These are phyloP conservation scores for Trissolcus basalis DNA, from an alignment of 1,140 invertebrate species.

Conservation along the genomic window DNA sequence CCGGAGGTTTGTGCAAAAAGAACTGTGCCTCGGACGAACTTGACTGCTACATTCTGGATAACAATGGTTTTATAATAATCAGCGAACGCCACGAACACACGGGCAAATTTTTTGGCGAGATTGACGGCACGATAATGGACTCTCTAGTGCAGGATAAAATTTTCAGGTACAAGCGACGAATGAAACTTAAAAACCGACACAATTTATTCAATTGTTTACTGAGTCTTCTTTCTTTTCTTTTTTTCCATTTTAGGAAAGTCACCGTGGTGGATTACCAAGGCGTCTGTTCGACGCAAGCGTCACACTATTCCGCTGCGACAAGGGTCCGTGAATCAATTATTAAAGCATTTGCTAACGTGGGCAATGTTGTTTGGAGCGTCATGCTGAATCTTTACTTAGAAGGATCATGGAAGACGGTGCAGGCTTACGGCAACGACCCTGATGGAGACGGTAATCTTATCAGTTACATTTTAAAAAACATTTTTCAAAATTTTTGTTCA, in stretches of 20 bases:
- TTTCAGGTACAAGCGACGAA: slow-evolving; percentile 78
- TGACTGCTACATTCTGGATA: slow-evolving; percentile 94
- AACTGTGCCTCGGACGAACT: slow-evolving; percentile 90
- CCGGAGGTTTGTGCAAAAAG: slow-evolving; percentile 83
- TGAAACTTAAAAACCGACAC: background rate
- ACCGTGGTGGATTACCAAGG: slow-evolving; percentile 93
- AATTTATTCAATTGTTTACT: slow-evolving; percentile 3
- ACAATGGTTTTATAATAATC: slow-evolving; percentile 95
- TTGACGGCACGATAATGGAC: slow-evolving; percentile 96
- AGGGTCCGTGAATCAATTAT: slow-evolving; percentile 70
- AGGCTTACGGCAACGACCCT: slow-evolving; percentile 66
- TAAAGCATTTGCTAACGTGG: slow-evolving; percentile 56
- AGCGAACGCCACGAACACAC: slow-evolving; percentile 90
- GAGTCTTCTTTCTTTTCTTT: too few relatives aligned
- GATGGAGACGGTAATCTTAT: slow-evolving; percentile 72
- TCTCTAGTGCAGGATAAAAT: slow-evolving; percentile 92
- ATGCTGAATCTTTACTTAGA: slow-evolving; percentile 68
- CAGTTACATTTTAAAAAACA: background rate
- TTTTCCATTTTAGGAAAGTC: slow-evolving; percentile 79
- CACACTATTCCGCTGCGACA: slow-evolving; percentile 81
- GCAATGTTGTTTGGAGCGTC: slow-evolving; percentile 69
- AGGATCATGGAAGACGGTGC: slow-evolving; percentile 68
- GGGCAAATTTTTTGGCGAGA: slow-evolving; percentile 92
- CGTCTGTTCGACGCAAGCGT: slow-evolving; percentile 86
- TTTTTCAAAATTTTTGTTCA: too few relatives aligned